phyloP scores from a whole-genome alignment of 1,140 invertebrate species.

The Achatina immaculata region DNA sequence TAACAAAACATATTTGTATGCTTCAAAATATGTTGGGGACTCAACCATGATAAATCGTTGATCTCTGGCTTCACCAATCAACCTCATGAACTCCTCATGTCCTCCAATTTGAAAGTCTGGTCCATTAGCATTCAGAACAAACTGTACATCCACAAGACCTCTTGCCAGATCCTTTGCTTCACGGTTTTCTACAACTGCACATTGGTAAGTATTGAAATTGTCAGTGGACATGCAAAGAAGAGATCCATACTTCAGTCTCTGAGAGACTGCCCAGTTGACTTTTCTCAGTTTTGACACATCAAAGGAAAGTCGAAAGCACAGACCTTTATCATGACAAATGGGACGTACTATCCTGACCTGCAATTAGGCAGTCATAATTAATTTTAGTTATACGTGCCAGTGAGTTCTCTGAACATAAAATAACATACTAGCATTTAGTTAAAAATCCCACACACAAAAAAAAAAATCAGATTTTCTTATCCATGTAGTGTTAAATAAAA shows the following conservation, averaged over 20 bases:
- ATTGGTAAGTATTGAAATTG: conserved; percentile 77
- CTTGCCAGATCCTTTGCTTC: conserved; percentile 64
- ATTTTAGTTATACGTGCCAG: too few species aligned
- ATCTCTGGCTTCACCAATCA: conserved; percentile 27
- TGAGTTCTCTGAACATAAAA: too few species aligned
- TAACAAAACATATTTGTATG: conserved; percentile 71
- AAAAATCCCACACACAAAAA: too few species aligned
- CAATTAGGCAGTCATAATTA: neutral
- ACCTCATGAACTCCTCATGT: conserved; percentile 13
- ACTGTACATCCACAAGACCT: conserved; percentile 68
- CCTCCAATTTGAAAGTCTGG: neutral
- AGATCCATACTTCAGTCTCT: conserved; percentile 80
- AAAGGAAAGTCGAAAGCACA: conserved; percentile 62
- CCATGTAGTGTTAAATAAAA: too few species aligned
- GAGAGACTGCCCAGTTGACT: conserved; percentile 70
- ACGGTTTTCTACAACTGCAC: conserved; percentile 78
- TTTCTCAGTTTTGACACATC: conserved; percentile 46
- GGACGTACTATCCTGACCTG: conserved; percentile 57
- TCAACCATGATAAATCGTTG: conserved; percentile 68
- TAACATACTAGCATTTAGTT: too few species aligned
- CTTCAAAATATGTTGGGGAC: conserved; percentile 73
- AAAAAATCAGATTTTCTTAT: too few species aligned
- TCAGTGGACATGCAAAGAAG: conserved; percentile 80
- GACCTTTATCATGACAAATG: conserved; percentile 52
- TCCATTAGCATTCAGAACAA: conserved; percentile 44